These are phyloP conservation scores for Thaumatotibia leucotreta DNA, from an alignment of 1,140 invertebrate genomes.

Conservation along the genomic window DNA sequence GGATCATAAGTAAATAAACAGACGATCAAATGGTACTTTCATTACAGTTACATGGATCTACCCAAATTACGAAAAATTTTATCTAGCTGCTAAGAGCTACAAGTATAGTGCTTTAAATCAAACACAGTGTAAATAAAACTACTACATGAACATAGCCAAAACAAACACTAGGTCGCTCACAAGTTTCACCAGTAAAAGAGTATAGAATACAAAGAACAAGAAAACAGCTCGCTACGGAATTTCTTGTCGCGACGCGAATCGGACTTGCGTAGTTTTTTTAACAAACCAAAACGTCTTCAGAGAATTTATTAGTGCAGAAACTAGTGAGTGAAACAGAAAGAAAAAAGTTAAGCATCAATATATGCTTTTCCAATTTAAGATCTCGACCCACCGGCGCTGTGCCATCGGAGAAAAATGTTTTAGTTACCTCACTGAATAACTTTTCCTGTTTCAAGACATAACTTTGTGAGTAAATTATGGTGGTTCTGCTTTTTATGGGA, in stretches of 20 bases:
- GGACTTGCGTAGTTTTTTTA: constrained; percentile 12
- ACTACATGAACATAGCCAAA: background rate
- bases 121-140: background rate
- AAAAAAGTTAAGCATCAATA: background rate
- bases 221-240: constrained; percentile 2
- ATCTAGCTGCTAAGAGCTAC: background rate
- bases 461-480: constrained; percentile 16
- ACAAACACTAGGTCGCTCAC: constrained; percentile 4
- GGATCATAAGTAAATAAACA: too few relatives aligned
- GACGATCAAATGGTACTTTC: too few relatives aligned
- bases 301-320: constrained; percentile 7
- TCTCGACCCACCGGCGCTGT: background rate
- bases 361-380: background rate
- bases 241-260: background rate
- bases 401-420: constrained; percentile 5
- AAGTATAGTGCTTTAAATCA: background rate
- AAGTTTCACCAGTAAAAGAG: constrained; percentile 11
- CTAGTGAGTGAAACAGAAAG: background rate
- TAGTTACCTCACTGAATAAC: background rate
- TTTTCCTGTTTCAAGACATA: constrained; percentile 16
- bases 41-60: too few relatives aligned
- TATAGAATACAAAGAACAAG: constrained; percentile 9
- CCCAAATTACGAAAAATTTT: background rate
- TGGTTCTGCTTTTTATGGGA: constrained; percentile 9
- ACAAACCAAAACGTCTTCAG: constrained; percentile 7